Percentiles rank a stretch among this genome's conserved stretches.
Conservation (phyloP, 2,888 invertebrate genomes). For the Sesamia inferens region DNA sequence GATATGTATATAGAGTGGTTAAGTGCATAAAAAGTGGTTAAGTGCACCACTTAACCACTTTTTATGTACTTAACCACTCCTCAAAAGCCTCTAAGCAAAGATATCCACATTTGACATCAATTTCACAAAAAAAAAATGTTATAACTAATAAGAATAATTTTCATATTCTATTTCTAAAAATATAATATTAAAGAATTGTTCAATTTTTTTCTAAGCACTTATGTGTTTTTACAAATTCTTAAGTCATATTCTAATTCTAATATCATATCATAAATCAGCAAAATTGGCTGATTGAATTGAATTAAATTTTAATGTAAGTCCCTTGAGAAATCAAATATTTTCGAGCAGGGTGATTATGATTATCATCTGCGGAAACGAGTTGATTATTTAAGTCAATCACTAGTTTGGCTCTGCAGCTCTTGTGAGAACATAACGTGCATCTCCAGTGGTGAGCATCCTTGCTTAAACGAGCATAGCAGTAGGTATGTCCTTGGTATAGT, state of each 20-base stretch:
- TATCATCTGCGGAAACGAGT: slow-evolving; percentile 3
- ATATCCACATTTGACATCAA: not conserved
- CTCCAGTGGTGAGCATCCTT: slow-evolving; percentile 28
- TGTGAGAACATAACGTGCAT: slow-evolving; percentile 26
- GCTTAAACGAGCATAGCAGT: slow-evolving; percentile 12
- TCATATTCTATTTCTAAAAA: too few species aligned
- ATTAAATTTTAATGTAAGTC: slow-evolving; percentile 18
- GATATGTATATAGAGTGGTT: too few species aligned
- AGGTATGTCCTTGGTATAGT: slow-evolving; percentile 9
- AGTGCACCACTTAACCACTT: too few species aligned
- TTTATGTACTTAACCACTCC: too few species aligned
- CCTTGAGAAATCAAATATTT: slow-evolving; percentile 10
- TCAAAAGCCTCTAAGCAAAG: not conserved
- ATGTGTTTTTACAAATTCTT: too few species aligned
- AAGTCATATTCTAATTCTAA: not conserved
- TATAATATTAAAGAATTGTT: too few species aligned
- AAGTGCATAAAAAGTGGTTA: too few species aligned
- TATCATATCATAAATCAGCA: not conserved
- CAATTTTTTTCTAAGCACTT: too few species aligned
- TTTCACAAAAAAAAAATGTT: not conserved
- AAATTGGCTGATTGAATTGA: not conserved
- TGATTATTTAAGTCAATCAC: slow-evolving; percentile 15
- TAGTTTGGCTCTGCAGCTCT: slow-evolving; percentile 32
- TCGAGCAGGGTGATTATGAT: slow-evolving; percentile 31
- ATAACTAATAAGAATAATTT: not conserved